A percentile compares a stretch with the other conserved stretches of the same genome.
Conservation (phyloP, 2,113 vertebrate genomes). For the Numenius arquata region DNA sequence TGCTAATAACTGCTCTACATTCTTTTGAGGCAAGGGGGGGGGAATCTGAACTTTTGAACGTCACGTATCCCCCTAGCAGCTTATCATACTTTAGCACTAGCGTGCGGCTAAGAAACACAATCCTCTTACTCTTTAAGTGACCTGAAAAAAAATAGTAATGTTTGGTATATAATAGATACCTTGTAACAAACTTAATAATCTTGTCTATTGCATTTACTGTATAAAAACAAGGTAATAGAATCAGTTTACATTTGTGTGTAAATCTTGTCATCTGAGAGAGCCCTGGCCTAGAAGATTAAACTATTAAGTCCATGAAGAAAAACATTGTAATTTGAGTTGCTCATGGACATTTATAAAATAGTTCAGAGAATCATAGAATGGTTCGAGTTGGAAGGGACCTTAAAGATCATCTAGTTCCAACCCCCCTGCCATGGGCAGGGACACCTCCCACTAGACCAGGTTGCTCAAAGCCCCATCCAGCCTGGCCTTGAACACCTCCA, state of each 20-base stretch:
- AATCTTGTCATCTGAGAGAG: not conserved
- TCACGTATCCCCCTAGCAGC: not conserved
- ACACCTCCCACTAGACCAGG: no score
- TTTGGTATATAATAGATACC: not conserved
- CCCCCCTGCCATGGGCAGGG: no score
- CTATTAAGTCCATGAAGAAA: not conserved
- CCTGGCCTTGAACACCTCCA: no score
- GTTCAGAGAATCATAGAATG: no score
- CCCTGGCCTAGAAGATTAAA: accelerated
- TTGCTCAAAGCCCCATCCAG: no score
- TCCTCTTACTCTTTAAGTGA: slow-evolving; percentile 24
- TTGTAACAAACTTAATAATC: no score
- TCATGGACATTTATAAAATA: not conserved
- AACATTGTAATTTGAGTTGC: not conserved
- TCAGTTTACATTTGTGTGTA: not conserved
- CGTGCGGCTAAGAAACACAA: slow-evolving; percentile 13
- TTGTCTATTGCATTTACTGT: not conserved
- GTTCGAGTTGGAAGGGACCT: no score
- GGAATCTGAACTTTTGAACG: not conserved
- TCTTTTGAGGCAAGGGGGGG: not conserved
- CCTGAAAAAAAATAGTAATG: not conserved
- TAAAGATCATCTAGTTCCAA: no score
- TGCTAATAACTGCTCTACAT: not conserved
- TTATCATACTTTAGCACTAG: not conserved
- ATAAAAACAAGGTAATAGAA: not conserved